Conservation (phyloP, 2,113 vertebrate species). For the Actenoides lindsayi region DNA sequence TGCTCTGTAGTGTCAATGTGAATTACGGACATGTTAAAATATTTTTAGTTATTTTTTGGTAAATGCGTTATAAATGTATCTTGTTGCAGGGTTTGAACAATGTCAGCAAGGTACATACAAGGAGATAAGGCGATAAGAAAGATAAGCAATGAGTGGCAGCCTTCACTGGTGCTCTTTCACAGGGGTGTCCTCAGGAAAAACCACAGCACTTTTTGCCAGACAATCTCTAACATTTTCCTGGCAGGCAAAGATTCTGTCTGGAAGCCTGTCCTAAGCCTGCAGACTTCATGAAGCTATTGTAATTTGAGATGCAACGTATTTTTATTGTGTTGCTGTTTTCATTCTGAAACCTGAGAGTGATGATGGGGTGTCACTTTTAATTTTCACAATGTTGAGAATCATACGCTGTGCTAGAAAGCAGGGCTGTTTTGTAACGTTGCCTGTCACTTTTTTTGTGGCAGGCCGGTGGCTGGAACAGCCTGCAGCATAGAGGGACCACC, state of each 20-base stretch:
- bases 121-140: background rate
- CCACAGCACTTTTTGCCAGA: background rate
- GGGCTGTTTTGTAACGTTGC: background rate
- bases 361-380: background rate
- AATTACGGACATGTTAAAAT: background rate
- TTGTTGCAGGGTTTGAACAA: background rate
- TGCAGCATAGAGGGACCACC: background rate
- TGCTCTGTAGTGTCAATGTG: background rate
- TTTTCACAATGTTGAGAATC: constrained; percentile 24
- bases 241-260: background rate
- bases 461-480: background rate
- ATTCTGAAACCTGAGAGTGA: constrained; percentile 15
- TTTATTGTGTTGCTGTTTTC: constrained; percentile 16
- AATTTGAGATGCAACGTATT: background rate
- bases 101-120: background rate
- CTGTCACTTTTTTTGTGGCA: background rate
- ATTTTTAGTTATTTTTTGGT: background rate
- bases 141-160: background rate
- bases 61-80: background rate
- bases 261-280: background rate
- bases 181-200: background rate
- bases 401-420: background rate
- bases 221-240: constrained; percentile 37
- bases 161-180: background rate
- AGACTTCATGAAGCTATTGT: background rate